Evolutionary conservation across 2,888 invertebrate genomes (phyloP), one percentile per base, ranked within the genome.

Genomic region (Kuschelorhynchus macadamiae): DNA sequence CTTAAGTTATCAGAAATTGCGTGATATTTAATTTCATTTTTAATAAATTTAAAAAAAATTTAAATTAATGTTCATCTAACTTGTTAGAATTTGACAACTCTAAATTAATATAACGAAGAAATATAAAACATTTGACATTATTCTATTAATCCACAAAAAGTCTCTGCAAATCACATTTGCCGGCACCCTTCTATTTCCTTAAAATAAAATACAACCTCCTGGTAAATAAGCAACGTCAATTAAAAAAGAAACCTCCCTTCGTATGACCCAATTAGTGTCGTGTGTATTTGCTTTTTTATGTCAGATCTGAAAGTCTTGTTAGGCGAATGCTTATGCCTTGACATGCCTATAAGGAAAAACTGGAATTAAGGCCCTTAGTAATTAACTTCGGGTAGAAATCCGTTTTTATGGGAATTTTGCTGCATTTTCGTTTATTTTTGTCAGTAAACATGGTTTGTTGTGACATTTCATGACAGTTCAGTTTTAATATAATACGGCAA

Each of bases 181-280:
- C 25, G 47, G 46, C 57, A 33, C 39, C 47, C 47, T 36, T 59
- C 49, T 36, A 39, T 18, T 52, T 36, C 25, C 3, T 20, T 14
- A 14, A n/a, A 50, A 52, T 20, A 20, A 36, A 36, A 52, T 36
- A 73, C 69, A 71, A 70, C 75, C 78, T 76, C 74, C 75, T 75
- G 21, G 21, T 77, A 80, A 81, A 80, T 79, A 79, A n/a, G n/a
- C 77, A 77, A 76, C 77, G 71, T 77, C 78, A 78, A 79, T 79
- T 81, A 80, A 80, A 81, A 78, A 78, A 76, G 78, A 79, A 80
- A 78, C 41, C 42, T 17, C 56, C 55, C 63, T 44, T 77, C 79
- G 76, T 77, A 79, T 80, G 80, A 81, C 81, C 80, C 79, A 81
- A 81, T 81, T 81, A 79, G 78, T 72, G 75, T 74, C 72, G 67